A percentile compares a stretch with the other conserved stretches of the same genome.
Evolutionary conservation across 2,888 invertebrate genomes (phyloP).

Genomic region (Itoplectis maculator): DNA sequence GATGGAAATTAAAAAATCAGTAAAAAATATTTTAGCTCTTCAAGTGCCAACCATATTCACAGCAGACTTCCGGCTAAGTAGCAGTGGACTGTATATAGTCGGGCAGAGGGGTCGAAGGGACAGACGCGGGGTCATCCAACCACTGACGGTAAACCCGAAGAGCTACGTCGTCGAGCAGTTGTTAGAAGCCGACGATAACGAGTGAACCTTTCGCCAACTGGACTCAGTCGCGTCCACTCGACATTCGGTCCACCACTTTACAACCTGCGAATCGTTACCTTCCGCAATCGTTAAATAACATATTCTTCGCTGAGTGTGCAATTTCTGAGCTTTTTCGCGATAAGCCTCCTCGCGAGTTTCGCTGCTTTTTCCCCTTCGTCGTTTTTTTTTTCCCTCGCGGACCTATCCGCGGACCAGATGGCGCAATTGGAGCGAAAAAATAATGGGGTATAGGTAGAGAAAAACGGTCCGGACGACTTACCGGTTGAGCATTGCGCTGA

Average conservation of each 20-base stretch:
- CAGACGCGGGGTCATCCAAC: conserved; percentile 34
- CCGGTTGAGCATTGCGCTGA: too few relatives aligned
- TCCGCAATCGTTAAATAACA: conserved; percentile 60
- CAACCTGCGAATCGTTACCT: conserved; percentile 48
- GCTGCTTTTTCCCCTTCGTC: conserved; percentile 39
- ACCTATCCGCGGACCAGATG: conserved; percentile 20
- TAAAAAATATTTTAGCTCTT: too few relatives aligned
- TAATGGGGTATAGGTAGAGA: conserved; percentile 40
- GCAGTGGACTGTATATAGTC: too few relatives aligned
- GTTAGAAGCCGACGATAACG: conserved; percentile 51
- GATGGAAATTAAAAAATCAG: too few relatives aligned
- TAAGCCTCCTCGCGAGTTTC: conserved; percentile 33
- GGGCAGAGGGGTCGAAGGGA: not conserved
- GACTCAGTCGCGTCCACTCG: conserved; percentile 20
- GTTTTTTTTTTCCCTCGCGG: conserved; percentile 3
- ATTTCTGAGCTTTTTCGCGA: conserved; percentile 52
- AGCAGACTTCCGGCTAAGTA: too few relatives aligned
- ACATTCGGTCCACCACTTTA: conserved; percentile 55
- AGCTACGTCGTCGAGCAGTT: conserved; percentile 16
- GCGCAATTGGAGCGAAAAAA: conserved; percentile 48
- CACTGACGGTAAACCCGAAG: conserved; percentile 17
- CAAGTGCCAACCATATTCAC: too few relatives aligned
- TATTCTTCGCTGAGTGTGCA: conserved; percentile 38
- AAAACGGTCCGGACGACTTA: not conserved
- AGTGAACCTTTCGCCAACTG: conserved; percentile 56